phyloP scores from a whole-genome alignment of 2,797 vertebrate species.

The Channallabes apus region DNA sequence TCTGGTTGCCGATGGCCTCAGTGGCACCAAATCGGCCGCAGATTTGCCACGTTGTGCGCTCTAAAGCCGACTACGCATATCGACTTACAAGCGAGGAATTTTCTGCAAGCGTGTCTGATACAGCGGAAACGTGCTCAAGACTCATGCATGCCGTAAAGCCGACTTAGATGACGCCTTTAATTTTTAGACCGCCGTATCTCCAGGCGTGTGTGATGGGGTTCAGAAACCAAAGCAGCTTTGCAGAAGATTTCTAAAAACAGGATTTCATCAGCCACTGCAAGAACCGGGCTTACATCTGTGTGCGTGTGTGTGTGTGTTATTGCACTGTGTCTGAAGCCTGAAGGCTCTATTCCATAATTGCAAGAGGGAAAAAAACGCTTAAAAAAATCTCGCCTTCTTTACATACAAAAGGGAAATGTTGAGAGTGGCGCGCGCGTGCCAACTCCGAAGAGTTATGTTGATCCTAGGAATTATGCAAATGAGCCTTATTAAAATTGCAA shows the following conservation, averaged over 20 bases:
- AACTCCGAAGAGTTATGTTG: constrained; percentile 42
- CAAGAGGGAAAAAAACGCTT: neutral
- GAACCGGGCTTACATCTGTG: neutral
- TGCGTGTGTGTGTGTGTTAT: neutral
- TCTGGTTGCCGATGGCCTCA: neutral
- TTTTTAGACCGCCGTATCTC: neutral
- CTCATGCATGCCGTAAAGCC: too few species aligned
- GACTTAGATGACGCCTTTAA: neutral
- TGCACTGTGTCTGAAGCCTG: constrained; percentile 22
- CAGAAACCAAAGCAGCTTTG: constrained; percentile 8
- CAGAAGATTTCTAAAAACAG: constrained; percentile 24
- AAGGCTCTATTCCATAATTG: constrained; percentile 2
- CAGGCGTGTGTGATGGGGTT: neutral
- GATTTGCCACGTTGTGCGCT: neutral
- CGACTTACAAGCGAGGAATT: neutral
- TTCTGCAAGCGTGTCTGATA: neutral
- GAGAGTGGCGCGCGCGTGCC: constrained; percentile 15
- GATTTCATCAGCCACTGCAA: constrained; percentile 19
- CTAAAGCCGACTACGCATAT: neutral
- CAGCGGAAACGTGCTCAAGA: neutral
- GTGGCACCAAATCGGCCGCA: neutral
- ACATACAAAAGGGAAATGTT: constrained; percentile 32
- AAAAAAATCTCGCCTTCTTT: constrained; percentile 3
- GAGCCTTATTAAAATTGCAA: constrained; percentile 47
- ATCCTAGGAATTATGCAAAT: constrained; percentile 47